phyloP scores from a whole-genome alignment of 2,113 vertebrate species.

The Pterocles burchelli region DNA sequence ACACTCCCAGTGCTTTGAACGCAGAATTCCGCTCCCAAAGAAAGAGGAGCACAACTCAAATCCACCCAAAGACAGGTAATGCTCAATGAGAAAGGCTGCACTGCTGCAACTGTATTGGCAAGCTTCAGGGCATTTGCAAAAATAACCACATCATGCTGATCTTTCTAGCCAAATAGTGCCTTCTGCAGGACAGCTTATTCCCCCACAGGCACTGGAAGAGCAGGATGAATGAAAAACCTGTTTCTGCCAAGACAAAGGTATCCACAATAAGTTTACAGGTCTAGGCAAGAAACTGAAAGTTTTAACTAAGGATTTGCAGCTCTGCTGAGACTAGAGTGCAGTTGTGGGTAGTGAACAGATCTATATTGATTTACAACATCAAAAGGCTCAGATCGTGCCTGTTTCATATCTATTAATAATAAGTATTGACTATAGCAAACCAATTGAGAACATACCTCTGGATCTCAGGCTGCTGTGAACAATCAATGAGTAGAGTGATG shows the following conservation, averaged over 20 bases:
- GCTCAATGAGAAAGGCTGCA: background rate
- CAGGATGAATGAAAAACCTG: background rate
- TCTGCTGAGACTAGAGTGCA: background rate
- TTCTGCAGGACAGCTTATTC: background rate
- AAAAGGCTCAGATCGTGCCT: conserved; percentile 6
- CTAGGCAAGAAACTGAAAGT: background rate
- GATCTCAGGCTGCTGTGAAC: background rate
- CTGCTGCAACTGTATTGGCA: background rate
- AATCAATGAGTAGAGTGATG: background rate
- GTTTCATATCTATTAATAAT: conserved; percentile 56
- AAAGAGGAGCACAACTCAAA: background rate
- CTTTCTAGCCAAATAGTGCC: background rate
- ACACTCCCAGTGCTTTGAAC: background rate
- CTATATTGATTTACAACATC: conserved; percentile 23
- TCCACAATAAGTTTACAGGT: background rate
- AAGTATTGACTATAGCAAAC: conserved; percentile 50
- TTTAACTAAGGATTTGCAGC: conserved; percentile 27
- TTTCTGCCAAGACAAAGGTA: background rate
- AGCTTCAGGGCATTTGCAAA: background rate
- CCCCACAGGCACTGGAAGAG: background rate
- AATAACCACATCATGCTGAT: background rate
- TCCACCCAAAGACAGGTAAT: background rate
- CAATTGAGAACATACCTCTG: background rate
- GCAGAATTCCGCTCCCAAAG: background rate
- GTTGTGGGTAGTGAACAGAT: background rate